phyloP scores from a whole-genome alignment of 1,140 invertebrate genomes.

The Meteorus sp. region DNA sequence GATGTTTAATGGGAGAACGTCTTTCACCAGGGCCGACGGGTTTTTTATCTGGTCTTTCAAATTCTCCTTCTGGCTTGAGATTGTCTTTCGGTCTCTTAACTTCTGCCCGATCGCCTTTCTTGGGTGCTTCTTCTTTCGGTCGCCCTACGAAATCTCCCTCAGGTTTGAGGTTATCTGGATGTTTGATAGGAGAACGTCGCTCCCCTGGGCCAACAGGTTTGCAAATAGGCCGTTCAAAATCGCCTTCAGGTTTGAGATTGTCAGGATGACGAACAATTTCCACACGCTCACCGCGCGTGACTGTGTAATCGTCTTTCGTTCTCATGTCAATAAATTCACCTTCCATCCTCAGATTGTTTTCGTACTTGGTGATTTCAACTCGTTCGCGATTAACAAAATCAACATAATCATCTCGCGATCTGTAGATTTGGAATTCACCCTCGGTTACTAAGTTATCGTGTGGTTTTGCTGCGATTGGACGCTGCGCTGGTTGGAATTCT shows the following conservation, averaged over 20 bases:
- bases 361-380: conserved; percentile 52
- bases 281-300: conserved; percentile 60
- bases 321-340: conserved; percentile 52
- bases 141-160: conserved; percentile 62
- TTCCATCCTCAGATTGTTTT: conserved; percentile 62
- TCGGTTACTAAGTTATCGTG: conserved; percentile 61
- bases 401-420: conserved; percentile 50
- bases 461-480: conserved; percentile 45
- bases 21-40: conserved; percentile 59
- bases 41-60: conserved; percentile 51
- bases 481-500: conserved; percentile 41
- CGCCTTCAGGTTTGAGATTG: conserved; percentile 58
- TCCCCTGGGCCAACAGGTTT: conserved; percentile 62
- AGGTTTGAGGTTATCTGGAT: conserved; percentile 61
- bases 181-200: conserved; percentile 61
- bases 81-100: conserved; percentile 54
- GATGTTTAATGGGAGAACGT: conserved; percentile 55
- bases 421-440: conserved; percentile 59
- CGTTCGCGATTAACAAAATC: conserved; percentile 60
- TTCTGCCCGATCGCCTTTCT: conserved; percentile 48
- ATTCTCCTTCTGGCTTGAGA: conserved; percentile 47
- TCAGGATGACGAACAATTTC: conserved; percentile 60
- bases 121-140: conserved; percentile 53
- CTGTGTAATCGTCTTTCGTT: conserved; percentile 47
- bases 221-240: conserved; percentile 53